Percentiles rank a stretch among this genome's conserved stretches.
These are phyloP conservation scores for Macrobrachium nipponense DNA, from an alignment of 1,140 invertebrate genomes.

Conservation along the genomic window DNA sequence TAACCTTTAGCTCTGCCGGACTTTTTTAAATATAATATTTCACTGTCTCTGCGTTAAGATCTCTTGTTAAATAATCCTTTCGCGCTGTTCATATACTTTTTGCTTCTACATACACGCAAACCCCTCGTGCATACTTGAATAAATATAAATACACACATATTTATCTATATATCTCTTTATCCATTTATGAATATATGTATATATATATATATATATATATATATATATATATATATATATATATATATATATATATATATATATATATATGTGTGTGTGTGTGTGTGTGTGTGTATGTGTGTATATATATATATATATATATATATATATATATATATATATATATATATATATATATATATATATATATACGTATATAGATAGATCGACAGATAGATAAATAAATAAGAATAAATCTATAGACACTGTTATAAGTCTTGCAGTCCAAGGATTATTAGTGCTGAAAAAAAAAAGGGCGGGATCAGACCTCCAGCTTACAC, in stretches of 20 bases:
- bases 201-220: background rate
- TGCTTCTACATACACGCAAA: background rate
- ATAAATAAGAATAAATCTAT: no score
- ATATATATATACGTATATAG: constrained; percentile 7
- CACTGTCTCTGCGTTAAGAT: background rate
- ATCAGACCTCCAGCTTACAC: no score
- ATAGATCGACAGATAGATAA: no score
- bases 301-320: constrained; percentile 21
- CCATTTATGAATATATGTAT: constrained; percentile 4
- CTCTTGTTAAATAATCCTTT: background rate
- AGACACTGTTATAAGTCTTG: no score
- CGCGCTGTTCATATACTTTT: background rate
- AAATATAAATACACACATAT: constrained; percentile 22
- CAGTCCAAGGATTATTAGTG: no score
- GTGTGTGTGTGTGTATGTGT: constrained; percentile 32
- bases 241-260: constrained; percentile 44
- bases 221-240: constrained; percentile 31
- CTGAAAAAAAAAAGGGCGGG: no score
- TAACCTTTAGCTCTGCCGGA: no score
- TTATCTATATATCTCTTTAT: constrained; percentile 19
- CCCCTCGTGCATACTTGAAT: background rate
- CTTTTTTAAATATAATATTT: background rate
- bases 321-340: constrained; percentile 29
- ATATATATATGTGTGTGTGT: constrained; percentile 32
- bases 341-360: constrained; percentile 19